A percentile compares a stretch with the other conserved stretches of the same genome.
These are phyloP conservation scores for Hydropsyche tenuis DNA, from an alignment of 1,140 invertebrate species.

Conservation along the genomic window DNA sequence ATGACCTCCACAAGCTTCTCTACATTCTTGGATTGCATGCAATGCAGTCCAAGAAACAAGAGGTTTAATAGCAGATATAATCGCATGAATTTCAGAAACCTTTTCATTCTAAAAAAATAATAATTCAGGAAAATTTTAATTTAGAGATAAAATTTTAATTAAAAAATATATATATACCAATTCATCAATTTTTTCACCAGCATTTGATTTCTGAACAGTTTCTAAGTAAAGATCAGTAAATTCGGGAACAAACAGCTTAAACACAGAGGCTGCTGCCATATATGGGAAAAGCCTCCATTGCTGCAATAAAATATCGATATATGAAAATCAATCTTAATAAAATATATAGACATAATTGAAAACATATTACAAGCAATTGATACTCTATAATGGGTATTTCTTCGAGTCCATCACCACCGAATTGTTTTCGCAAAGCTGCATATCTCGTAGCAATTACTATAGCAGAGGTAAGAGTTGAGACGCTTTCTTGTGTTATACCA, in stretches of 20 bases:
- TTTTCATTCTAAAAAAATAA: conserved; percentile 64
- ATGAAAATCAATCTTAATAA: neutral
- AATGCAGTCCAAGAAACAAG: conserved; percentile 83
- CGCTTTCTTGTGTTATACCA: conserved; percentile 75
- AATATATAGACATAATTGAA: neutral
- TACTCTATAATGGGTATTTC: conserved; percentile 92
- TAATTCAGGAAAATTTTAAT: conserved; percentile 14
- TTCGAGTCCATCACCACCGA: conserved; percentile 70
- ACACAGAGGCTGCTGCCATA: conserved; percentile 80
- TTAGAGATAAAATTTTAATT: neutral
- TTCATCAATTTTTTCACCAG: conserved; percentile 64
- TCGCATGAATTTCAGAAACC: conserved; percentile 88
- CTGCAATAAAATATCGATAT: conserved; percentile 59
- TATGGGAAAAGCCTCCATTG: conserved; percentile 93
- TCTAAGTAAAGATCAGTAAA: conserved; percentile 64
- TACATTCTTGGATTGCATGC: conserved; percentile 87
- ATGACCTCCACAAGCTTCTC: conserved; percentile 89
- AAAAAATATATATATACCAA: conserved; percentile 58
- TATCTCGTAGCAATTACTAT: conserved; percentile 89
- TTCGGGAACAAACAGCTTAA: conserved; percentile 73
- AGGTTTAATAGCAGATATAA: conserved; percentile 89
- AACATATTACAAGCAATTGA: conserved; percentile 74
- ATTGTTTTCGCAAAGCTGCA: conserved; percentile 88
- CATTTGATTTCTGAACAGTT: conserved; percentile 65
- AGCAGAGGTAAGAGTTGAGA: conserved; percentile 73